Conservation (phyloP, 1,140 invertebrate species). For the Sinella curviseta region DNA sequence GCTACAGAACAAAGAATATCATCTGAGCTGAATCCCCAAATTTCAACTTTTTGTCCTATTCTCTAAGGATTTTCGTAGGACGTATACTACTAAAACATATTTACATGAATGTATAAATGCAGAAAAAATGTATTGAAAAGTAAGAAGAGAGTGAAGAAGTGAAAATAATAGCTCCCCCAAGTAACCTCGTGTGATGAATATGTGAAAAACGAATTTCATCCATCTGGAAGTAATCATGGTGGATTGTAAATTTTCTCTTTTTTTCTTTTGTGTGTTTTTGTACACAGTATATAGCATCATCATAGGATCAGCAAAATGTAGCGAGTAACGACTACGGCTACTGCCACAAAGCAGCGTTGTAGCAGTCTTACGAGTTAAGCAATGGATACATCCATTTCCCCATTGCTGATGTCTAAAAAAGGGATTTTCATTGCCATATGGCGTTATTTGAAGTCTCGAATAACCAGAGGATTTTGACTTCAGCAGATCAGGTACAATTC, state of each 20-base stretch:
- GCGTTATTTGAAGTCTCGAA: slow-evolving; percentile 5
- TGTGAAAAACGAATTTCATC: slow-evolving; percentile 15
- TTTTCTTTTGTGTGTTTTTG: background rate
- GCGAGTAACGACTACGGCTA: too few species aligned
- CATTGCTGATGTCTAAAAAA: background rate
- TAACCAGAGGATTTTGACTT: background rate
- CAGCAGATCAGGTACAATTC: background rate
- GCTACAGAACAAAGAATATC: too few species aligned
- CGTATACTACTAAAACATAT: too few species aligned
- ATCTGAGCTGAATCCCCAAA: too few species aligned
- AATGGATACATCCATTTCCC: too few species aligned
- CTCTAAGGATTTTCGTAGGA: too few species aligned
- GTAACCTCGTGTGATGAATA: slow-evolving; percentile 4
- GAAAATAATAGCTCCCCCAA: slow-evolving; percentile 7
- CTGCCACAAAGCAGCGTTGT: too few species aligned
- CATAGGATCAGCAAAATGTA: too few species aligned
- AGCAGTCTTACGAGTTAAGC: too few species aligned
- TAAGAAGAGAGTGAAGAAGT: background rate
- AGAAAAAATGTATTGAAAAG: too few species aligned
- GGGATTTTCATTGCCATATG: background rate
- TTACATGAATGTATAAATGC: too few species aligned
- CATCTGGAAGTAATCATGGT: slow-evolving; percentile 11
- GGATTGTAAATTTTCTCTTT: slow-evolving; percentile 6
- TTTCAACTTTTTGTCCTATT: too few species aligned
- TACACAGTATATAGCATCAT: background rate